Conservation (phyloP, 1,140 invertebrate species). For the Maniola jurtina region DNA sequence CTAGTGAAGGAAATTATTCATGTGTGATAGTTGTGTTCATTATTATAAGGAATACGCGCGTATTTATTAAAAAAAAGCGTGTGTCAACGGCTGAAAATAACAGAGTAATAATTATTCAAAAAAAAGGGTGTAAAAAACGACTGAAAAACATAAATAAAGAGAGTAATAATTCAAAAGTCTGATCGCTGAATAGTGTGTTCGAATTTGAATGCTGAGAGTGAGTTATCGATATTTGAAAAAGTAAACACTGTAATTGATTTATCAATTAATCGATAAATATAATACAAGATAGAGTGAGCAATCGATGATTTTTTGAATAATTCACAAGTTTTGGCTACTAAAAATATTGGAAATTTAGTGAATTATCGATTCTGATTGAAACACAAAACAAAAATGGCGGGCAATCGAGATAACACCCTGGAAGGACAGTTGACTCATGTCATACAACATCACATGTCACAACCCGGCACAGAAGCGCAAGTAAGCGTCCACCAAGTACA, state of each 20-base stretch:
- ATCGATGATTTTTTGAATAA: no score
- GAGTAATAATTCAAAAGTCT: conserved; percentile 42
- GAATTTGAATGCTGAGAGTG: conserved; percentile 40
- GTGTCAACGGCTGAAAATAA: conserved; percentile 18
- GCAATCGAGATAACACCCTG: conserved; percentile 49
- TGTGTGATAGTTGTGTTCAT: conserved; percentile 72
- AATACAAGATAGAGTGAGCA: no score
- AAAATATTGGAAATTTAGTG: no score
- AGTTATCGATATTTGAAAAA: conserved; percentile 36
- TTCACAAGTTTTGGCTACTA: no score
- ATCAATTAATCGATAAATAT: no score
- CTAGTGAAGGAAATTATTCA: conserved; percentile 27
- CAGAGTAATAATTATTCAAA: background rate
- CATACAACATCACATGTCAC: conserved; percentile 68
- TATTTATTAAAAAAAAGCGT: conserved; percentile 35
- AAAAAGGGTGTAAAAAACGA: conserved; percentile 50
- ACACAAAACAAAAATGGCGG: conserved; percentile 52
- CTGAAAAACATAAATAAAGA: conserved; percentile 49
- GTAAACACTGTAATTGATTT: no score
- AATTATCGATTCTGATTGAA: conserved; percentile 4
- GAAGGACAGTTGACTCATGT: conserved; percentile 68
- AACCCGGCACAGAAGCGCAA: conserved; percentile 58
- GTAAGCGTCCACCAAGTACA: conserved; percentile 74
- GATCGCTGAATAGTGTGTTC: conserved; percentile 29
- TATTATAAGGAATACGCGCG: conserved; percentile 36